Evolutionary conservation across 2,797 vertebrate species (phyloP), one percentile per base, ranked within the genome.

Genomic region (Danio aesculapii): DNA sequence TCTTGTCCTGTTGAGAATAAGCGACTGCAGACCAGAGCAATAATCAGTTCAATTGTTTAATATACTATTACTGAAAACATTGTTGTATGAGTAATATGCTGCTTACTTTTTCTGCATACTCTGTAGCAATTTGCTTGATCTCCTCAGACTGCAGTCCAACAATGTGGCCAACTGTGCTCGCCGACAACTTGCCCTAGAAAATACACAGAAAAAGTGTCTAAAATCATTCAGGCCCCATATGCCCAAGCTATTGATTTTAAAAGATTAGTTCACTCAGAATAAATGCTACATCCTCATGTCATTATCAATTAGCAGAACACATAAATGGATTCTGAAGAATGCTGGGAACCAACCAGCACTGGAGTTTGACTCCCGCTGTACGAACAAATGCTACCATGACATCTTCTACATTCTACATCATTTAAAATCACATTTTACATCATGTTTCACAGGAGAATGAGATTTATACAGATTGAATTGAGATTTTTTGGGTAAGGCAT

Each of bases 121-220:
- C 96, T 0, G 96, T 96, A 14, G 95, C 97, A 1, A 99, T 96
- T 91, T 96, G 97, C 76, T 98, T 99, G 90, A 99, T 99, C 91
- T 99, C 96, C 4, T 96, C 94, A 0, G 97, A 99, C 89, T 98
- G 97, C 3, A 97, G 94, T 5, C 96, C 97, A 70, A 99, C 97
- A 4, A 99, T 98, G 88, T 99, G 97, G 64, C 97, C 97, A 87
- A 99, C 96, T 0, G 97, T 94, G 84, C 96, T 98, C 0, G 97
- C 97, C 0, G 96, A 97, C 87, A 98, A 91, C 81, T 93, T 95
- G 69, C 96, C 96, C 98, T 99, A 91, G n/a, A 93, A 88, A 46
- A 39, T 49, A 44, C 81, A 50, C n/a, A 73, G 6, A 59, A 55
- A 55, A 43, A 8, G 5, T 1, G 21, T 13, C 0, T 14, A 39